Conservation (phyloP, 1,140 invertebrate species). For the Mamestra configurata region DNA sequence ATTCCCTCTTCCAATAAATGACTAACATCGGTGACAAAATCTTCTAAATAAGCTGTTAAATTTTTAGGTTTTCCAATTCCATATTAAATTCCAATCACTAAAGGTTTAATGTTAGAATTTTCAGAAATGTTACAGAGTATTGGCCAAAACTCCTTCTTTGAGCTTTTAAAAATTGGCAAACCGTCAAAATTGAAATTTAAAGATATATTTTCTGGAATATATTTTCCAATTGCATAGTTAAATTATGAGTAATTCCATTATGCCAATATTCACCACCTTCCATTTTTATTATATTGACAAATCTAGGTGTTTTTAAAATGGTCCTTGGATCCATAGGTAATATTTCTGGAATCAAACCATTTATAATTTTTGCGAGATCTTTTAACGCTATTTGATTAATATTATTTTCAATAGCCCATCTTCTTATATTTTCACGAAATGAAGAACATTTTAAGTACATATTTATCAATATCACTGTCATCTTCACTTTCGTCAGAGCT, state of each 20-base stretch:
- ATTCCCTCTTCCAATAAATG: not conserved
- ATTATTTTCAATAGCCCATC: constrained; percentile 10
- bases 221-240: not conserved
- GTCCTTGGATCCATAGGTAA: not conserved
- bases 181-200: not conserved
- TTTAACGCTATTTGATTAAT: not conserved
- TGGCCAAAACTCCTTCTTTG: not conserved
- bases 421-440: constrained; percentile 25
- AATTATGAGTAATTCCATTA: not conserved
- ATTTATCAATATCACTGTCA: not conserved
- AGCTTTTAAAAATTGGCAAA: not conserved
- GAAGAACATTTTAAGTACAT: not conserved
- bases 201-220: not conserved
- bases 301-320: not conserved
- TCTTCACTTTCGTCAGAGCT: not conserved
- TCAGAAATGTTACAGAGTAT: not conserved
- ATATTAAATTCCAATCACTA: constrained; percentile 7
- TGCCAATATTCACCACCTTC: not conserved
- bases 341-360: not conserved
- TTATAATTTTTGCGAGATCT: not conserved
- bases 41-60: not conserved
- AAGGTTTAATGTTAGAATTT: not conserved
- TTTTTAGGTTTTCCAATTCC: not conserved
- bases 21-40: not conserved
- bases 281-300: not conserved